phyloP scores from a whole-genome alignment of 2,113 vertebrate genomes.

The Hippocampus guttulatus region DNA sequence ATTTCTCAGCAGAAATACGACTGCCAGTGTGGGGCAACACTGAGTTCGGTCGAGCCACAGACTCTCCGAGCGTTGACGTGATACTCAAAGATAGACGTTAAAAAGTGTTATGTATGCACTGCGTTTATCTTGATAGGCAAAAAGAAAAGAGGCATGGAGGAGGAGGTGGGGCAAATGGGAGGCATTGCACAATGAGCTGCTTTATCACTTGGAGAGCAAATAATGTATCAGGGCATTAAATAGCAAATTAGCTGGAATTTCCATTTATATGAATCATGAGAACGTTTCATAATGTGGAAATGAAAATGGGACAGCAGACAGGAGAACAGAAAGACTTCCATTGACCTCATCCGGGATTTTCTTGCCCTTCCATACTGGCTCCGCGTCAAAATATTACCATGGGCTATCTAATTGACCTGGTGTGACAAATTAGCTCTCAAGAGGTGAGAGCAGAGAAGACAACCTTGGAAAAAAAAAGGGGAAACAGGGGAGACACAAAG shows the following conservation, averaged over 20 bases:
- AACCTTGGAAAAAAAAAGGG: neutral
- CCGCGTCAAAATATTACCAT: conserved; percentile 7
- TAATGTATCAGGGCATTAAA: conserved; percentile 6
- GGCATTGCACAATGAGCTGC: conserved; percentile 27
- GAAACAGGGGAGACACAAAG: neutral
- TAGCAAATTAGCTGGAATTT: conserved; percentile 10
- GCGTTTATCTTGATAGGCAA: conserved; percentile 4
- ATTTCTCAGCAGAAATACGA: too few relatives aligned
- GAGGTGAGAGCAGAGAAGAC: conserved; percentile 3
- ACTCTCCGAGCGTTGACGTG: too few relatives aligned
- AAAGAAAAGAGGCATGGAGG: conserved; percentile 20
- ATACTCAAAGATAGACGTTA: too few relatives aligned
- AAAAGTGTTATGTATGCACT: too few relatives aligned
- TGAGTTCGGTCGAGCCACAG: too few relatives aligned
- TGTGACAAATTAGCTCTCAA: conserved; percentile 2
- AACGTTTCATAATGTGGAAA: neutral
- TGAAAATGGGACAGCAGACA: neutral
- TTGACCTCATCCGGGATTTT: neutral
- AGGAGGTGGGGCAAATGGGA: conserved; percentile 8
- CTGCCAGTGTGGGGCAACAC: too few relatives aligned
- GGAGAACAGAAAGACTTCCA: neutral
- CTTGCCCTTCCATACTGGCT: conserved; percentile 16
- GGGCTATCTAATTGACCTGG: neutral
- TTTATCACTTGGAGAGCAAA: conserved; percentile 38
- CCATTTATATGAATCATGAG: conserved; percentile 5